phyloP scores from a whole-genome alignment of 2,797 vertebrate species.

The Okamejei kenojei region DNA sequence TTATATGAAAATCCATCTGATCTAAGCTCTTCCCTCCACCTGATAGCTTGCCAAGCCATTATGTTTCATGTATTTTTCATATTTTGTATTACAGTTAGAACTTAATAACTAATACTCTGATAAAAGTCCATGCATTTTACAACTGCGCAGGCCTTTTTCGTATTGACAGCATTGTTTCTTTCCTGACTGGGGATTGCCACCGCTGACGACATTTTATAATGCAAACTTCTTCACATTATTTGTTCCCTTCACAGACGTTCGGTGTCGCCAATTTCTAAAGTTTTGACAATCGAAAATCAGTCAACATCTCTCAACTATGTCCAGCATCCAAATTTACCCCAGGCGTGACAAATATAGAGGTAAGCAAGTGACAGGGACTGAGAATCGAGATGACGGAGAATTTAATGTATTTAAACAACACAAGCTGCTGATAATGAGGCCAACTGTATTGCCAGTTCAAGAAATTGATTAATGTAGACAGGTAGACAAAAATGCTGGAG shows the following conservation, averaged over 20 bases:
- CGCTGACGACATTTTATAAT: not conserved
- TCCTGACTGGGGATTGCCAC: too few species aligned
- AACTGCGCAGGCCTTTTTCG: not conserved
- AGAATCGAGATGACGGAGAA: not conserved
- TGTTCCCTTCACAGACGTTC: not conserved
- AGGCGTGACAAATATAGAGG: constrained; percentile 17
- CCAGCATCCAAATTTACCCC: constrained; percentile 11
- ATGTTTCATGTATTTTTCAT: too few species aligned
- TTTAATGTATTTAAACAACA: not conserved
- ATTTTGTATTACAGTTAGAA: not conserved
- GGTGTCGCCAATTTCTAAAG: not conserved
- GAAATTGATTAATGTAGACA: not conserved
- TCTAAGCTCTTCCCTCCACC: too few species aligned
- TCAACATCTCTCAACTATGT: constrained; percentile 7
- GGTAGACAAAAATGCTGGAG: too few species aligned
- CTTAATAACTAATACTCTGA: too few species aligned
- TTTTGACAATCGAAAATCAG: not conserved
- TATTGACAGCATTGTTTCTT: too few species aligned
- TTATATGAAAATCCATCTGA: not conserved
- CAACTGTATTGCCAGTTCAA: not conserved
- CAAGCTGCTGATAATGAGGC: not conserved
- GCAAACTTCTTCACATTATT: not conserved
- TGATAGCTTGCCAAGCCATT: not conserved
- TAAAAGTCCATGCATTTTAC: not conserved
- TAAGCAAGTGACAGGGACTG: not conserved